Percentiles rank a stretch among this genome's conserved stretches.
These are phyloP conservation scores for Eurytoma californica DNA, from an alignment of 2,888 invertebrate genomes.

Conservation along the genomic window DNA sequence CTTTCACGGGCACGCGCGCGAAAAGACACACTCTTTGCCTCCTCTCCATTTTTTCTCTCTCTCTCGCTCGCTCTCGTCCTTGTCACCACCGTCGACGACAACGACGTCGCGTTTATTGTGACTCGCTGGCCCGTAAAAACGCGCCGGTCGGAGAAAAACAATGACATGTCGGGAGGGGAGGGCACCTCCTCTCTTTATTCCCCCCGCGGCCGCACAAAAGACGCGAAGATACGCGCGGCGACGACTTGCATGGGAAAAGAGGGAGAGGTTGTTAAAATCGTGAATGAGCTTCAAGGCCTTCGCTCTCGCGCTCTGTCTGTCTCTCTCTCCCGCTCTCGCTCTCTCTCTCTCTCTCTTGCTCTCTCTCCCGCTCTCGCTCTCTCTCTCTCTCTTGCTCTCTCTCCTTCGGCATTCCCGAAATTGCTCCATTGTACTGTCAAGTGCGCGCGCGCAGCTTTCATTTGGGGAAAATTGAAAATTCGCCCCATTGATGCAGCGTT, in stretches of 20 bases:
- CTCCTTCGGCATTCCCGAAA: background rate
- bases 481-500: too few relatives aligned
- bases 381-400: too few relatives aligned
- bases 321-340: too few relatives aligned
- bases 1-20: constrained; percentile 10
- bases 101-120: constrained; percentile 54
- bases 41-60: too few relatives aligned
- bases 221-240: constrained; percentile 3
- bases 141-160: constrained; percentile 51
- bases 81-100: background rate
- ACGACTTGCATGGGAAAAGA: constrained; percentile 29
- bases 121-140: constrained; percentile 63
- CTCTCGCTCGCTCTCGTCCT: too few relatives aligned
- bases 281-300: too few relatives aligned
- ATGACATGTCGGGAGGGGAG: constrained; percentile 25
- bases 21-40: background rate
- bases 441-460: background rate
- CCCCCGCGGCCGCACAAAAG: constrained; percentile 11
- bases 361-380: too few relatives aligned
- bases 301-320: too few relatives aligned
- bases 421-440: background rate
- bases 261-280: background rate
- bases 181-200: constrained; percentile 36
- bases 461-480: background rate
- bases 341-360: too few relatives aligned